Percentiles rank a stretch among this genome's conserved stretches.
Conservation (phyloP, 2,888 invertebrate species). For the Drosophila glabriapex region DNA sequence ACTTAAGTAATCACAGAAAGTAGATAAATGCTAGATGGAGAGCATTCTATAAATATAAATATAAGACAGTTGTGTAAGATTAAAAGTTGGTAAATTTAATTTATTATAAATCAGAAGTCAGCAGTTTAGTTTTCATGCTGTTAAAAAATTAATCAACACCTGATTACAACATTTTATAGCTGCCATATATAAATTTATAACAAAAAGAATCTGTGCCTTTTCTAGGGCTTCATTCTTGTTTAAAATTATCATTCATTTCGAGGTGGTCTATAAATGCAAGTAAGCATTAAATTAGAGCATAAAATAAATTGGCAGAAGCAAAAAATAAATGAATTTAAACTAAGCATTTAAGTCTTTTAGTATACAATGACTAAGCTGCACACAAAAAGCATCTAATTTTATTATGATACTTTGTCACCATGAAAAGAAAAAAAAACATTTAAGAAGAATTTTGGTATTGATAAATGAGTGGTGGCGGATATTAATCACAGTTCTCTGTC, state of each 20-base stretch:
- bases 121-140: neutral
- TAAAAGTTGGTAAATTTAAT: too few species aligned
- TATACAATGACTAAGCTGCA: neutral
- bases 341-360: neutral
- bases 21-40: neutral
- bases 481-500: neutral
- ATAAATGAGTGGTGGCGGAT: neutral
- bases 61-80: neutral
- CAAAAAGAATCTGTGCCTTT: neutral
- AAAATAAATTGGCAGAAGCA: neutral
- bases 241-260: neutral
- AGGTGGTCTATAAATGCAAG: neutral
- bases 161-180: neutral
- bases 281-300: neutral
- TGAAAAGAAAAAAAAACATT: neutral
- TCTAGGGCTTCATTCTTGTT: neutral
- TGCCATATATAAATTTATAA: neutral
- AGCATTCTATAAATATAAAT: neutral
- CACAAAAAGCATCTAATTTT: too few species aligned
- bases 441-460: neutral
- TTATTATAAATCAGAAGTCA: neutral
- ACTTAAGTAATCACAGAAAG: neutral
- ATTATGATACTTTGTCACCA: too few species aligned
- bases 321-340: neutral
- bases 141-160: neutral